Conservation (phyloP, 1,140 invertebrate species). For the Drosophila arawakana region DNA sequence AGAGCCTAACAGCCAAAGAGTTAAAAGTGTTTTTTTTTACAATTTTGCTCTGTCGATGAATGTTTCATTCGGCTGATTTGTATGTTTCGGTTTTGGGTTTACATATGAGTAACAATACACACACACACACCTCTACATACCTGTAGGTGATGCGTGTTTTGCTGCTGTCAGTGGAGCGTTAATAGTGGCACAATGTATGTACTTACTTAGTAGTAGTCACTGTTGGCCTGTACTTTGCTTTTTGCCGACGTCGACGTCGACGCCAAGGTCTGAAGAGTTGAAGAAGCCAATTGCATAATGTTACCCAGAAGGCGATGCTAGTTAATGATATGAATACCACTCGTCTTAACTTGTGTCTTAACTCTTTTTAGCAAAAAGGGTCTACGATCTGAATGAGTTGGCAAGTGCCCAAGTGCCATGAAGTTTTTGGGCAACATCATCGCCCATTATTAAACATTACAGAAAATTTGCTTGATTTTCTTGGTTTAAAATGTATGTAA, state of each 20-base stretch:
- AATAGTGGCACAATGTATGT: conserved; percentile 73
- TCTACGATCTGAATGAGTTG: conserved; percentile 55
- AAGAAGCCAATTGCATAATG: conserved; percentile 61
- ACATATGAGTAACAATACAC: neutral
- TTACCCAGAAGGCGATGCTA: conserved; percentile 37
- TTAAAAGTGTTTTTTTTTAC: conserved; percentile 5
- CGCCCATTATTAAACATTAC: conserved; percentile 44
- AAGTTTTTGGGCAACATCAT: conserved; percentile 41
- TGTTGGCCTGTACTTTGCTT: conserved; percentile 28
- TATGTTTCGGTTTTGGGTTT: conserved; percentile 49
- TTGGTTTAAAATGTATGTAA: too few species aligned
- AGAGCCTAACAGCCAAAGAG: neutral
- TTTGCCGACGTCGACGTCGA: too few species aligned
- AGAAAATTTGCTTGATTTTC: neutral
- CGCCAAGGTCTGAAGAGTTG: conserved; percentile 17
- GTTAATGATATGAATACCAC: conserved; percentile 46
- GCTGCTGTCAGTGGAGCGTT: conserved; percentile 75
- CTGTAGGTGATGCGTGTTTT: conserved; percentile 59
- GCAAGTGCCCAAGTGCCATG: conserved; percentile 39
- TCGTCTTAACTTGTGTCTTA: too few species aligned
- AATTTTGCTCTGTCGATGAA: conserved; percentile 63
- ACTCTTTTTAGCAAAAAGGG: conserved; percentile 31
- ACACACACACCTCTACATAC: neutral
- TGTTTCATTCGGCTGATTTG: conserved; percentile 81
- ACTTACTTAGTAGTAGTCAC: conserved; percentile 24